Percentiles rank a stretch among this genome's conserved stretches.
Conservation (phyloP, 2,113 vertebrate species). For the Salminus brasiliensis region DNA sequence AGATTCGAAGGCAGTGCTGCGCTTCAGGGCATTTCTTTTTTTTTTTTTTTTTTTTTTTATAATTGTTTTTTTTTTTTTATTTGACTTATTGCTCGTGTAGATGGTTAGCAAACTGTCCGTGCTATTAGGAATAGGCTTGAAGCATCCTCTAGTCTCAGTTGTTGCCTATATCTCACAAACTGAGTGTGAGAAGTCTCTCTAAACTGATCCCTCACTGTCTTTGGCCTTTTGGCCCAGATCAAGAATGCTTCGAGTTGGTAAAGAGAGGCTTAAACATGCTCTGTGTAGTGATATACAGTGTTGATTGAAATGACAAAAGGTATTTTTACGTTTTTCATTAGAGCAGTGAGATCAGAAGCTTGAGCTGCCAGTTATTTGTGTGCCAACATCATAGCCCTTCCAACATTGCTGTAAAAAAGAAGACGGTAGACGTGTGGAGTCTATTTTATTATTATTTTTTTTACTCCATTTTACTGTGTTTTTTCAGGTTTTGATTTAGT, state of each 20-base stretch:
- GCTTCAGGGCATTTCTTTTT: neutral
- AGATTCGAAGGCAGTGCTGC: neutral
- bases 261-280: slow-evolving; percentile 8
- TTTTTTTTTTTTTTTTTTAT: neutral
- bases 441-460: neutral
- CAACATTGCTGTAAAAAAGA: neutral
- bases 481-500: neutral
- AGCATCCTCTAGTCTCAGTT: neutral
- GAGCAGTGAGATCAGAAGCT: slow-evolving; percentile 1
- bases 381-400: neutral
- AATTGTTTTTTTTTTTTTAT: neutral
- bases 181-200: neutral
- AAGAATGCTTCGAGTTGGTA: slow-evolving; percentile 36
- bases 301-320: slow-evolving; percentile 36
- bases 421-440: neutral
- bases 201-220: slow-evolving; percentile 10
- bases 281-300: slow-evolving; percentile 4
- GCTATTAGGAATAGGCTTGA: neutral
- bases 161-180: neutral
- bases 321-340: slow-evolving; percentile 34
- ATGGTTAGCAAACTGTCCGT: neutral
- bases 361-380: slow-evolving; percentile 4
- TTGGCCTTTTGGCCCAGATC: slow-evolving; percentile 1
- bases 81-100: neutral
- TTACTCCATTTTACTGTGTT: neutral